Evolutionary conservation across 2,888 invertebrate species (phyloP).

Genomic region (Temnothorax unifasciatus): DNA sequence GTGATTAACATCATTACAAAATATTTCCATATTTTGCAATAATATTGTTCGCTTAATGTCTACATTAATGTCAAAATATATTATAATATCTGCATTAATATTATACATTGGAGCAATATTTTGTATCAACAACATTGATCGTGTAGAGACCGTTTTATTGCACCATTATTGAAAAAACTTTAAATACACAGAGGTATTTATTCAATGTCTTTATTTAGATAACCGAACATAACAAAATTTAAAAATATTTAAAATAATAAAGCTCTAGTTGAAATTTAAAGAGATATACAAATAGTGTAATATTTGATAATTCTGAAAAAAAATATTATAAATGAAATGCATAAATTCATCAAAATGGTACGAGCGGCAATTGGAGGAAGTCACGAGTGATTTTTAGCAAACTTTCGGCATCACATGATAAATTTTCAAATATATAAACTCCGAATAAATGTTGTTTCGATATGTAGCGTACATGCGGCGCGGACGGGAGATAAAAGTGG

Average conservation of each 20-base stretch:
- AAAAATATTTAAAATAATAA: neutral
- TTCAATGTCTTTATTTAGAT: constrained; percentile 6
- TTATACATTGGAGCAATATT: neutral
- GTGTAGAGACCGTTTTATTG: neutral
- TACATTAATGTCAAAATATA: neutral
- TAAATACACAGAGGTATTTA: neutral
- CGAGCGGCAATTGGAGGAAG: neutral
- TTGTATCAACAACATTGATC: neutral
- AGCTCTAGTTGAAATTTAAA: neutral
- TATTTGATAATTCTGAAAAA: neutral
- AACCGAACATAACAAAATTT: neutral
- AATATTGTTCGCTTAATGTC: constrained; percentile 1
- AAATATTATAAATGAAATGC: neutral
- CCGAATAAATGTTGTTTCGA: neutral
- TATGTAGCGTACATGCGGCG: no score
- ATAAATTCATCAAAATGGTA: neutral
- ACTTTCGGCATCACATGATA: neutral
- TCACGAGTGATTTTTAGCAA: neutral
- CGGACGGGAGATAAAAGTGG: neutral
- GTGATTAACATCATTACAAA: neutral
- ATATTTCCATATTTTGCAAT: constrained; percentile 16
- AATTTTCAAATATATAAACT: neutral
- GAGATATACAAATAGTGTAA: neutral
- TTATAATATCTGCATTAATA: neutral
- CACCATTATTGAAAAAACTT: neutral